Percentiles rank a stretch among this genome's conserved stretches.
These are phyloP conservation scores for Polydrusus cervinus DNA, from an alignment of 2,888 invertebrate genomes.

Conservation along the genomic window DNA sequence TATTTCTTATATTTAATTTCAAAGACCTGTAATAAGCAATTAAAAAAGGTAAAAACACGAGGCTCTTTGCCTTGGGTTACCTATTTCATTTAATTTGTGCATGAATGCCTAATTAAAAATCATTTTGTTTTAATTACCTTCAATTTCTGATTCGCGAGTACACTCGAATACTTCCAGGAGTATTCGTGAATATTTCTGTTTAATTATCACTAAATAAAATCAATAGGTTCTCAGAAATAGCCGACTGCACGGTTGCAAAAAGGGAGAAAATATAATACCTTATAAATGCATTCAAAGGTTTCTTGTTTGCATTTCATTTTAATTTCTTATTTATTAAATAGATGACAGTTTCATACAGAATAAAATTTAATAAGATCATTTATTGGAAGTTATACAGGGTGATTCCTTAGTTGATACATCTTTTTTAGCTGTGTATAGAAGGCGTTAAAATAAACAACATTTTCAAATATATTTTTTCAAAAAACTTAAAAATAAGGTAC, in stretches of 20 bases:
- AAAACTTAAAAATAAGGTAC: no score
- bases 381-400: no score
- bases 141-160: constrained; percentile 34
- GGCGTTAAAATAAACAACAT: no score
- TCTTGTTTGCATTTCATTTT: constrained; percentile 31
- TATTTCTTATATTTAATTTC: constrained; percentile 9
- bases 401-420: no score
- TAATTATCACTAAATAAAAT: constrained; percentile 52
- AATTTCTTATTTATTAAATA: constrained; percentile 21
- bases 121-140: constrained; percentile 46
- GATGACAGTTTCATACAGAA: background rate
- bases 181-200: constrained; percentile 47
- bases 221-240: constrained; percentile 42
- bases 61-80: constrained; percentile 20
- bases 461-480: no score
- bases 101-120: constrained; percentile 45
- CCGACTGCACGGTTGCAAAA: constrained; percentile 36
- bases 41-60: constrained; percentile 26
- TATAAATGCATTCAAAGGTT: constrained; percentile 34
- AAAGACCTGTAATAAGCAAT: constrained; percentile 16
- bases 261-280: constrained; percentile 40
- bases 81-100: constrained; percentile 35
- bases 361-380: background rate
- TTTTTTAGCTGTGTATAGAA: no score
- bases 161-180: constrained; percentile 42